Conservation (phyloP, 2,888 invertebrate species). For the Rhamphomyia laevipes region DNA sequence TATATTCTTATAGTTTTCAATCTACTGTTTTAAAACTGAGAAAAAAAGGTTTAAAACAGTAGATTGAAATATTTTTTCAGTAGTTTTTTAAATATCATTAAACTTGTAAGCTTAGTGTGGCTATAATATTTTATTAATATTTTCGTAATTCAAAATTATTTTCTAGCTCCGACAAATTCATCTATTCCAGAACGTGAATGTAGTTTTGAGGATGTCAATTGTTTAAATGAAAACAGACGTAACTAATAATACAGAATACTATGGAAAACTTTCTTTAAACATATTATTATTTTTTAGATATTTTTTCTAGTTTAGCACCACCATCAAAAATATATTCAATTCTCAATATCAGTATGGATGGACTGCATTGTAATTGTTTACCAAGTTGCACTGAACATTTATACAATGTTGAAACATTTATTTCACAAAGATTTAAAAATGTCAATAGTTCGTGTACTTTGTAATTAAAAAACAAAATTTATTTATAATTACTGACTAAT, state of each 20-base stretch:
- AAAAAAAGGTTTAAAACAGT: no score
- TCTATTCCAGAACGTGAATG: slow-evolving; percentile 10
- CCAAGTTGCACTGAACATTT: slow-evolving; percentile 17
- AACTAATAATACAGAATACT: no score
- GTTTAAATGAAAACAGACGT: slow-evolving; percentile 18
- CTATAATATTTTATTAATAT: background rate
- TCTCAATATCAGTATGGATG: slow-evolving; percentile 7
- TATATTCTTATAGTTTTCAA: no score
- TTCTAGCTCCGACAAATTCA: background rate
- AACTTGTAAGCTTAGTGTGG: no score
- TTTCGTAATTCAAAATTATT: background rate
- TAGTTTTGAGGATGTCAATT: slow-evolving; percentile 16
- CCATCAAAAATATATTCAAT: background rate
- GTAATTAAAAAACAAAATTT: no score
- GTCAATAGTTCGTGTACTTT: slow-evolving; percentile 1
- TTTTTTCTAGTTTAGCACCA: slow-evolving; percentile 13
- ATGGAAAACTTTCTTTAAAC: no score
- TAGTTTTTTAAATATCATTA: no score
- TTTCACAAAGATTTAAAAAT: slow-evolving; percentile 5
- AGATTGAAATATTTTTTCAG: no score
- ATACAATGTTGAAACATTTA: slow-evolving; percentile 11
- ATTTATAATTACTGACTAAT: background rate
- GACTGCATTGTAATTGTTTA: slow-evolving; percentile 18
- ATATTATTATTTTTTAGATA: slow-evolving; percentile 14
- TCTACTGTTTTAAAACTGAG: no score